These are phyloP conservation scores for Pseudorhiza aurosa DNA, from an alignment of 30 jellyfish, hydroid and myxozoan species.

Conservation along the genomic window DNA sequence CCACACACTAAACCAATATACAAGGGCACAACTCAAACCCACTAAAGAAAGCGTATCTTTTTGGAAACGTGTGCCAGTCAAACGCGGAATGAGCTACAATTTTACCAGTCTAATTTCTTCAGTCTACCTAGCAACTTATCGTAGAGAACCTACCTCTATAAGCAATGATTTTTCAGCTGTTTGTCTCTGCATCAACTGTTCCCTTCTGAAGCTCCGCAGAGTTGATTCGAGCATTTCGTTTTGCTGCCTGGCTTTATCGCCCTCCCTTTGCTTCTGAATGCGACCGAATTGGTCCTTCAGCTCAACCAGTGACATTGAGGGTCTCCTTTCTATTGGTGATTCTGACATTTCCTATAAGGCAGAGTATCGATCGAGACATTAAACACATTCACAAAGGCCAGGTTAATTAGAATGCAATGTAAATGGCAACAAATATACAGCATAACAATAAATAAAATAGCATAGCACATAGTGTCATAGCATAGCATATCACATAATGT, in stretches of 20 bases:
- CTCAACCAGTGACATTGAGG: conserved; percentile 70
- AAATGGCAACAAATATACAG: no score
- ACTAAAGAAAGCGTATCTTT: no score
- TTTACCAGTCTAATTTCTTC: no score
- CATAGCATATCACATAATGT: no score
- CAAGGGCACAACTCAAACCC: no score
- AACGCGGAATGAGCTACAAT: no score
- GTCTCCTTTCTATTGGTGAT: conserved; percentile 48
- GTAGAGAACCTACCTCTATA: conserved; percentile 92
- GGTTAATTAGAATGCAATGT: no score
- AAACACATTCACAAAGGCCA: not conserved
- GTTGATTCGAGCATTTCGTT: conserved; percentile 69
- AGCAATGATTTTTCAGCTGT: conserved; percentile 76
- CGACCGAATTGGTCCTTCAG: conserved; percentile 89
- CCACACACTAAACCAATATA: no score
- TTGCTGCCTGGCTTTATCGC: conserved; percentile 65
- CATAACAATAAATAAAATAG: no score
- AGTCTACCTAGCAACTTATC: no score
- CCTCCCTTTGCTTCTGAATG: conserved; percentile 81
- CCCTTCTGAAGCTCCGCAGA: conserved; percentile 82
- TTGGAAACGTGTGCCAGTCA: no score
- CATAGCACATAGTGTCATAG: no score
- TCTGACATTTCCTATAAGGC: conserved; percentile 48
- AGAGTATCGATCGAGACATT: not conserved
- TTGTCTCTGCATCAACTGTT: conserved; percentile 83